Base-by-base conservation (phyloP, 2,888 invertebrate genomes). In the Meiosimyza platycephala region DNA sequence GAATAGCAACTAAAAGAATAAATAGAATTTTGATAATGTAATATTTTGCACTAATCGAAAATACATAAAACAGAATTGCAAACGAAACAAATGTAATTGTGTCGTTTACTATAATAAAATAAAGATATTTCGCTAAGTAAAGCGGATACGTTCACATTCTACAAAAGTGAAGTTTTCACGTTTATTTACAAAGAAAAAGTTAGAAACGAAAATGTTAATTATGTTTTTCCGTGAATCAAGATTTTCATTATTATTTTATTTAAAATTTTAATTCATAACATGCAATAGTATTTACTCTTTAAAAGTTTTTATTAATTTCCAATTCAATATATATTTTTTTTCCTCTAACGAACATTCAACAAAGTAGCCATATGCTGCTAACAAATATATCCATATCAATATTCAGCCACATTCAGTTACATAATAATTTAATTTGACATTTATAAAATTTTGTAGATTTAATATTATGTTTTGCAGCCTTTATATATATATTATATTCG, bases 41-140 rank as follows among this genome's bases (percentile, higher is more conserved):
- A 40, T 70, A 72, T 74, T 75, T 67, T 70, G 72, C 74, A 75
- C 70, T 73, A 75, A 75, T 70, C 48, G 52, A 72, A 67, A 54
- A 63, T 63, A 69, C 59, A 57, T 6, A 52, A 59, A 40, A 9
- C 40, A 40, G 40, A 40, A 40, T 40, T 9, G 9, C 40, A 40
- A 40, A 40, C 40, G 40, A 40, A 9, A 40, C 9, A 40, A 40
- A 40, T 40, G 9, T 1, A 40, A 40, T 40, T 6, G 9, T 40
- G 40, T 40, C 9, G 6, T 40, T 7, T 7, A 28, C 28, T 40
- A 40, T 4, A 40, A 40, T 52, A 40, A 22, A 51, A 70, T 51
- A 13, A 60, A 60, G 51, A 62, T 40, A 47, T 28, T 67, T 48
- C 57, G 40, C 55, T 47, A 55, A 47, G 67, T 47, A 67, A 48